Conservation (phyloP, 1,140 invertebrate genomes). For the Babylonia areolata region DNA sequence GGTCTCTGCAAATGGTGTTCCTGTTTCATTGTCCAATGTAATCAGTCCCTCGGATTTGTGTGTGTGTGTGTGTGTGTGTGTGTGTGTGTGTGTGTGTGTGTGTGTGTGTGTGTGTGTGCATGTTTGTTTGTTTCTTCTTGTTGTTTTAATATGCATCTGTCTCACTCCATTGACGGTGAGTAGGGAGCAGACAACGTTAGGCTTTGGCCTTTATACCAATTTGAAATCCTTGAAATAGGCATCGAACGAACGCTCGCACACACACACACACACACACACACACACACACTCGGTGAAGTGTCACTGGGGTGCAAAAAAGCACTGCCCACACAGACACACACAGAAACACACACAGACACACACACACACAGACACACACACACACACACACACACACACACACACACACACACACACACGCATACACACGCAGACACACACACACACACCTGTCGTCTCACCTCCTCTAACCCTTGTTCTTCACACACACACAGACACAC, state of each 20-base stretch:
- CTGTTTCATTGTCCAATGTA: too few relatives aligned
- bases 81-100: background rate
- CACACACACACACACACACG: background rate
- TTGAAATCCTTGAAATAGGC: background rate
- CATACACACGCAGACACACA: background rate
- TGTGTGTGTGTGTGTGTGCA: background rate
- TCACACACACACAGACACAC: too few relatives aligned
- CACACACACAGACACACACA: background rate
- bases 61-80: too few relatives aligned
- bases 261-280: slow-evolving; percentile 9
- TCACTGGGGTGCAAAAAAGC: too few relatives aligned
- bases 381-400: background rate
- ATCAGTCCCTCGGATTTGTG: too few relatives aligned
- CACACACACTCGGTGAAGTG: background rate
- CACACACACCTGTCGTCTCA: too few relatives aligned
- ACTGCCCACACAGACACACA: background rate
- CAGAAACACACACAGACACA: background rate
- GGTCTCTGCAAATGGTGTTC: too few relatives aligned
- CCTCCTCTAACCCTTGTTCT: too few relatives aligned
- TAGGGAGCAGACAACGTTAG: too few relatives aligned
- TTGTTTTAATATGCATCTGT: too few relatives aligned
- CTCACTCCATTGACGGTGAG: too few relatives aligned
- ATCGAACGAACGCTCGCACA: background rate
- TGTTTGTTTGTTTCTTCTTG: background rate
- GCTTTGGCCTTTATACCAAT: too few relatives aligned